Evolutionary conservation across 2,113 vertebrate genomes (phyloP).

Genomic region (Philantomba maxwellii): DNA sequence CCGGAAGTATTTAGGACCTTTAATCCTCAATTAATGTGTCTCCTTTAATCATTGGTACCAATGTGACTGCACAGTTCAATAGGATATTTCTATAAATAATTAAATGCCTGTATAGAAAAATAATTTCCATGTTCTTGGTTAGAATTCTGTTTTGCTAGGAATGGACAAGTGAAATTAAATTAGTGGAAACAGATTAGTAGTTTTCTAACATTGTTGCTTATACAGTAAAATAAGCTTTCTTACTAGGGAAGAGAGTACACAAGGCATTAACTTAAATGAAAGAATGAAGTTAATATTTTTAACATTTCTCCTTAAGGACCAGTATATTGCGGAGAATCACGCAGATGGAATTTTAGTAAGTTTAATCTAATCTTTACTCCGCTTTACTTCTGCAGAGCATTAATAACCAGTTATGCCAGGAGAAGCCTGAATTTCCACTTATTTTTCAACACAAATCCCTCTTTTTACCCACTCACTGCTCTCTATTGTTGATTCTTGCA

Average conservation of each 20-base stretch:
- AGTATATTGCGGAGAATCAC: constrained; percentile 99
- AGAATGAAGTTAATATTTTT: constrained; percentile 83
- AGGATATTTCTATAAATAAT: not conserved
- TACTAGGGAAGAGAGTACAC: constrained; percentile 24
- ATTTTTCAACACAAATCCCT: constrained; percentile 69
- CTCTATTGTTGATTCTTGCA: constrained; percentile 71
- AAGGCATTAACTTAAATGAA: constrained; percentile 40
- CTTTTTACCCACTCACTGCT: constrained; percentile 72
- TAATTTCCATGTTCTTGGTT: not conserved
- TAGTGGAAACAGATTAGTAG: not conserved
- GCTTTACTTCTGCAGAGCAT: constrained; percentile 82
- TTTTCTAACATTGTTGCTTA: constrained; percentile 13
- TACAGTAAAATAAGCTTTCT: not conserved
- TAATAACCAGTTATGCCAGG: constrained; percentile 76
- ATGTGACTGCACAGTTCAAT: not conserved
- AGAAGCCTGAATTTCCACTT: constrained; percentile 80
- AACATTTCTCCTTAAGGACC: constrained; percentile 98
- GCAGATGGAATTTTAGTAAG: constrained; percentile 99
- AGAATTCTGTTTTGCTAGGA: not conserved
- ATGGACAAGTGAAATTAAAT: not conserved
- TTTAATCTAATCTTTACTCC: constrained; percentile 83
- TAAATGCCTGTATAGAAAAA: not conserved
- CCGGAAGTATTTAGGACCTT: not conserved
- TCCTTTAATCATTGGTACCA: not conserved
- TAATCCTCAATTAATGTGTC: not conserved